phyloP scores from a whole-genome alignment of 2,113 vertebrate genomes.

The Dasyprocta punctata region DNA sequence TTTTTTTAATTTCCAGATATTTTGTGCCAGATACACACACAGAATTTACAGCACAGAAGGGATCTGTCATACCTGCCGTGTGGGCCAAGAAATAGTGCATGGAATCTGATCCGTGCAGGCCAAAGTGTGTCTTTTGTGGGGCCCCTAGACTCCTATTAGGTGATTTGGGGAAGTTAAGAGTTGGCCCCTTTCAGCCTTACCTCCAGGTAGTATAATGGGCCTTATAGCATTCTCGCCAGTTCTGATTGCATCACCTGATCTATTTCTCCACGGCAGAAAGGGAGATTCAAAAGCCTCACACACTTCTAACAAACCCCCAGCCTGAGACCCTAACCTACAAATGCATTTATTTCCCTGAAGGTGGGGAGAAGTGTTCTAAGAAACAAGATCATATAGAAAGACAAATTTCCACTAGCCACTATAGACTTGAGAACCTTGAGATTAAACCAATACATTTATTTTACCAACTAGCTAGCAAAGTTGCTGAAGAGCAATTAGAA shows the following conservation, averaged over 20 bases:
- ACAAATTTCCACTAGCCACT: neutral
- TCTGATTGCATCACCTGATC: neutral
- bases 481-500: constrained; percentile 15
- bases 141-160: neutral
- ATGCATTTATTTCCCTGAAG: neutral
- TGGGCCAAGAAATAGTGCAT: neutral
- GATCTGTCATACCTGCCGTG: neutral
- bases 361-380: neutral
- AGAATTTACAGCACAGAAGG: neutral
- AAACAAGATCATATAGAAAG: neutral
- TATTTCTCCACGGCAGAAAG: neutral
- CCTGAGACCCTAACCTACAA: neutral
- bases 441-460: neutral
- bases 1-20: neutral
- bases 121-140: neutral
- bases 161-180: neutral
- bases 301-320: neutral
- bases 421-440: neutral
- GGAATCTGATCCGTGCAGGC: neutral
- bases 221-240: neutral
- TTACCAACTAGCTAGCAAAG: neutral
- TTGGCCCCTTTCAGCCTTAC: neutral
- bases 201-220: neutral
- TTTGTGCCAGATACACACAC: neutral
- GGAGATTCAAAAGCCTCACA: neutral